phyloP scores from a whole-genome alignment of 2,888 invertebrate genomes.

The Nymphalis urticae region DNA sequence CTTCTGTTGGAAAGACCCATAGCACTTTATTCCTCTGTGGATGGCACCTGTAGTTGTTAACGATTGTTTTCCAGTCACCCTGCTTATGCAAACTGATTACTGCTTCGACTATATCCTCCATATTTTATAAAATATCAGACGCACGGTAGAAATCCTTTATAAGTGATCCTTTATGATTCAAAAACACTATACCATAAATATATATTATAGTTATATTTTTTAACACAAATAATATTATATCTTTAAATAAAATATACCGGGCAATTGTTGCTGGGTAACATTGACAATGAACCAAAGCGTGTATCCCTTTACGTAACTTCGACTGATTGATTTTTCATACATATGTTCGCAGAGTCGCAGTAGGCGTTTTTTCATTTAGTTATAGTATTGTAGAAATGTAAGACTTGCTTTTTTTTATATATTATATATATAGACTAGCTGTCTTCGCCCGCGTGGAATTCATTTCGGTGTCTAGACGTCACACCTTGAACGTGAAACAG shows the following conservation, averaged over 20 bases:
- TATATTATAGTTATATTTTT: background rate
- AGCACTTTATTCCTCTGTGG: conserved; percentile 80
- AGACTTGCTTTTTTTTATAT: background rate
- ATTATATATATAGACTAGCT: background rate
- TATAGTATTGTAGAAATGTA: background rate
- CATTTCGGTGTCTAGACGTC: too few relatives aligned
- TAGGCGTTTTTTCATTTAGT: background rate
- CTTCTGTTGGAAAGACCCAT: conserved; percentile 88
- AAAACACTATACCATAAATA: background rate
- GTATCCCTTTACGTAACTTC: conserved; percentile 39
- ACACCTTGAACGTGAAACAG: too few relatives aligned
- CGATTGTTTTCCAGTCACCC: conserved; percentile 75
- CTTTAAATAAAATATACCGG: background rate
- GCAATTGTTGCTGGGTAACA: conserved; percentile 25
- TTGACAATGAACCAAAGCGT: conserved; percentile 37
- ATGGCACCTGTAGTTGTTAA: conserved; percentile 70
- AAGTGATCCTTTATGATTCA: background rate
- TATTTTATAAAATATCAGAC: conserved; percentile 32
- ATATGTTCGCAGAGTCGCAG: conserved; percentile 30
- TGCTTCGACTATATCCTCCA: conserved; percentile 65
- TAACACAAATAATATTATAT: background rate
- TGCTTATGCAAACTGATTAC: conserved; percentile 66
- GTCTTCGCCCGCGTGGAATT: too few relatives aligned
- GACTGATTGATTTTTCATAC: conserved; percentile 34
- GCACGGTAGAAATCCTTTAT: background rate